Evolutionary conservation across 2,888 invertebrate genomes (phyloP), one percentile per base, ranked within the genome.

Genomic region (Himalopsyche kuldschensis): DNA sequence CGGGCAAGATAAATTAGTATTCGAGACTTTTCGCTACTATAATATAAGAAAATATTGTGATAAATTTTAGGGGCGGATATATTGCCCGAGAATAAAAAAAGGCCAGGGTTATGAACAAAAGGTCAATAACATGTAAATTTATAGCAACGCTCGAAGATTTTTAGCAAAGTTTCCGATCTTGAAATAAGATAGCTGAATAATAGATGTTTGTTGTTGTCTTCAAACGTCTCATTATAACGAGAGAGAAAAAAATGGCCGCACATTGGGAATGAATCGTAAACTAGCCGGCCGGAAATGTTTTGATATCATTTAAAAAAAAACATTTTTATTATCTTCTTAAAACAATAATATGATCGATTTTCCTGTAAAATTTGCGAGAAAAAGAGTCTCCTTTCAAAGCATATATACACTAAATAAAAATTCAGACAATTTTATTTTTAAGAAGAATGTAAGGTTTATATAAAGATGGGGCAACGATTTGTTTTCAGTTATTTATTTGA

Each of bases 121-220:
- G 69, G 69, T 69, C 69, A 69, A 69, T 69, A 69, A 69, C 69
- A 69, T 69, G 69, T 69, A 69, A 69, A 69, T 69, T 69, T 69
- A 69, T 69, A 69, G 69, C 69, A 27, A 15, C 10, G 69, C 69
- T 69, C 24, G 15, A 69, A 69, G 69, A 69, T 69, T 69, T 69
- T 69, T 69, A 69, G 30, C 69, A 69, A 41, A 69, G 69, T 30
- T 27, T 27, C 69, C 30, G 69, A 69, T 69, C 30, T 27, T 11
- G 27, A 35, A 76, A 76, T 76, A 76, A 76, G 41, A 76, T 76
- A 76, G 41, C 41, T 35, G 76, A 31, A 20, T 76, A 35, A 76
- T 35, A 76, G 41, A 76, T 35, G 76, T 76, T 76, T 76, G 32
- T 76, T 76, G 32, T 76, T 76, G 32, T 76, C 41, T 76, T n/a